These are phyloP conservation scores for Paradoxurus hermaphroditus DNA, from an alignment of 2,113 vertebrate genomes.

Conservation along the genomic window DNA sequence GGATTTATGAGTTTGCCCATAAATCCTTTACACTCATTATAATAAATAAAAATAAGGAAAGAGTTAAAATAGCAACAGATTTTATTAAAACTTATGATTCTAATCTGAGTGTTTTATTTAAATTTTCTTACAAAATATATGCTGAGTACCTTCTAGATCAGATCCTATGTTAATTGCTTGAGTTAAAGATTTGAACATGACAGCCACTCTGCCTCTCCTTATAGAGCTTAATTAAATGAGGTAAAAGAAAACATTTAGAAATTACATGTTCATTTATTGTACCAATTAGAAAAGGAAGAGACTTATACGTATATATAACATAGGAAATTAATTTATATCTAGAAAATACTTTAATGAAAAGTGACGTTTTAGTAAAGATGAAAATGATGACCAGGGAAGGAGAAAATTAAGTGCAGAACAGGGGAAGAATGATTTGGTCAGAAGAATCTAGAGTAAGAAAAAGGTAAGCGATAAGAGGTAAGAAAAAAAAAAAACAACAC, in stretches of 20 bases:
- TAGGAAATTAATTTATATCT: background rate
- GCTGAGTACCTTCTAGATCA: background rate
- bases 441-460: background rate
- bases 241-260: background rate
- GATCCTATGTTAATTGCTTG: background rate
- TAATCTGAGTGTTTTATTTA: background rate
- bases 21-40: background rate
- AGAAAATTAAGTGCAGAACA: background rate
- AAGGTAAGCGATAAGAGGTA: background rate
- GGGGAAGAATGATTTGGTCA: background rate
- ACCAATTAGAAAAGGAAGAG: background rate
- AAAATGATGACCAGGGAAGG: background rate
- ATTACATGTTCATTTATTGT: background rate
- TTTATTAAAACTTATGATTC: background rate
- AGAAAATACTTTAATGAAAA: background rate
- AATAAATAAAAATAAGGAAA: background rate
- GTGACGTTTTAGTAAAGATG: background rate
- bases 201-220: background rate
- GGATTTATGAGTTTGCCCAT: background rate
- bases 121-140: background rate
- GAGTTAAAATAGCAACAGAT: background rate
- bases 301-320: background rate
- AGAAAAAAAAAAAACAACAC: background rate
- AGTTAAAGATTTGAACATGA: background rate
- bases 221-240: background rate